Evolutionary conservation across 1,140 invertebrate genomes (phyloP), one percentile per base, ranked within the genome.

Genomic region (Heliconius hewitsoni): DNA sequence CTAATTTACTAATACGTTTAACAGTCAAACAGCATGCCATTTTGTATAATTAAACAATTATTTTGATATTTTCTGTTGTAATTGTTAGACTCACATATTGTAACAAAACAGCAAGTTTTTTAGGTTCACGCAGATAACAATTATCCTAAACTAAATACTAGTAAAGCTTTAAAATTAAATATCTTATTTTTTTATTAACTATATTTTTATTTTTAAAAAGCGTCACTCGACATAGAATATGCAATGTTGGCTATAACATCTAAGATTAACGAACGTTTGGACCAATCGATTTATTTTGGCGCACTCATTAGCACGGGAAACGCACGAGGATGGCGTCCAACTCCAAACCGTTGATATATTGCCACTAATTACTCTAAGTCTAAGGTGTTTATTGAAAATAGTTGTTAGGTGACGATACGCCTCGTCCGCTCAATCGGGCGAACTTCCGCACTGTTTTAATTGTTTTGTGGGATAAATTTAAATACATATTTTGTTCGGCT

Each of bases 341-440:
- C 90, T 82, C 82, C 78, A 85, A 92, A 91, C 90, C 80, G 88
- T 90, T 93, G 92, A 93, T 93, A 90, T 90, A 93, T 93, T 92
- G 85, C 90, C 88, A 82, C 92, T 93, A 93, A 93, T 93, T 93
- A 93, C 90, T 93, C 90, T 91, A 73, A 86, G 84, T 83, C 85
- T 81, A 87, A 92, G 89, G 92, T 93, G 92, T 93, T 93, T 93
- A 93, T 93, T 92, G 92, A 92, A 91, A 91, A 92, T 93, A 91
- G 86, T 88, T 87, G 84, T 86, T 80, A 89, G 86, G 90, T 89
- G 91, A 91, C 83, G 92, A 93, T 84, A 84, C 76, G 81, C 77
- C 75, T 85, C 90, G 90, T 93, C 92, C 91, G 89, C 86, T 87
- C 80, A 79, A 83, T 81, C 80, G 42, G 81, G 76, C 85, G 83